These are phyloP conservation scores for Ranitomeya imitator DNA, from an alignment of 2,113 vertebrate genomes.

Conservation along the genomic window DNA sequence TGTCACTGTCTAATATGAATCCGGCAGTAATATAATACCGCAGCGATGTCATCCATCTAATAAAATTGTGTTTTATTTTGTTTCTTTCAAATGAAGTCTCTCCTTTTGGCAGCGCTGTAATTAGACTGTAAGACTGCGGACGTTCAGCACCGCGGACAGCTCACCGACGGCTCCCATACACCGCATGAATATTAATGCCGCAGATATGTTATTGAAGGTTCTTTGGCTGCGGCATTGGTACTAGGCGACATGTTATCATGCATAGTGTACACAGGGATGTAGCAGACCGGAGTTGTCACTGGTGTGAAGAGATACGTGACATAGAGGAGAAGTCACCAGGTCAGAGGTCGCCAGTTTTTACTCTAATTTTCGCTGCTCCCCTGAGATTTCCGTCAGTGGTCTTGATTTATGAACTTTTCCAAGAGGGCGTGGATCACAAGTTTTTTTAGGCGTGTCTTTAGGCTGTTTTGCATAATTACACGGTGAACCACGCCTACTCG, in stretches of 20 bases:
- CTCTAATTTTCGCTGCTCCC: no score
- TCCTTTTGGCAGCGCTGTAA: constrained; percentile 1
- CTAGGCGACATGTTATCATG: not conserved
- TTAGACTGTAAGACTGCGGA: not conserved
- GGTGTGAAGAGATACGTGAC: not conserved
- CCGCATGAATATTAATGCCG: not conserved
- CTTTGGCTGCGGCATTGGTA: not conserved
- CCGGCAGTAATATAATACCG: not conserved
- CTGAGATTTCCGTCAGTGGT: no score
- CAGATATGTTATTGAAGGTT: not conserved
- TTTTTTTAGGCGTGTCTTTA: no score
- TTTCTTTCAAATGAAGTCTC: not conserved
- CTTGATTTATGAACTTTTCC: no score
- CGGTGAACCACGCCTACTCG: no score
- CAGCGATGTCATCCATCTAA: not conserved
- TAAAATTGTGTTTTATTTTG: constrained; percentile 9
- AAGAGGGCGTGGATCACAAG: no score
- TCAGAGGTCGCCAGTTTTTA: no score
- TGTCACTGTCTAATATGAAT: not conserved
- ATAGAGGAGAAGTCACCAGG: no score
- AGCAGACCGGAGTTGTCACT: not conserved
- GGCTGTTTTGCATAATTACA: no score
- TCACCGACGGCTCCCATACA: not conserved
- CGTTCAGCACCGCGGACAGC: constrained; percentile 28
- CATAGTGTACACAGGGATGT: not conserved